Conservation (phyloP, 2,888 invertebrate genomes). For the Aromia moschata region DNA sequence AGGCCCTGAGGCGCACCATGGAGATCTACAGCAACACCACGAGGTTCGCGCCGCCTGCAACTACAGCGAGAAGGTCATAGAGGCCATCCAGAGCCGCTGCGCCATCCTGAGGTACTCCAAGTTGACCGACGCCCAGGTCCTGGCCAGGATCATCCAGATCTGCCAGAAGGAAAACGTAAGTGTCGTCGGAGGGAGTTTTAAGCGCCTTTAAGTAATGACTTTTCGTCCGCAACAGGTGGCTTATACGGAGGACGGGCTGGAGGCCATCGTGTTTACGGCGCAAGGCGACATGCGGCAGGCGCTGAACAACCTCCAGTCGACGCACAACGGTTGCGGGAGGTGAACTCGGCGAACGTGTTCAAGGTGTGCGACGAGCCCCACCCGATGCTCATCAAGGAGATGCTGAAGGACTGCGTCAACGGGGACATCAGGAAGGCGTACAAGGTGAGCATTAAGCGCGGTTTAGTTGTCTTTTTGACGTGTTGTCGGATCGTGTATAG, state of each 20-base stretch:
- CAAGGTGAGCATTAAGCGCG: conserved; percentile 63
- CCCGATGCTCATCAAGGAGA: conserved; percentile 89
- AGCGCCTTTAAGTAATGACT: background rate
- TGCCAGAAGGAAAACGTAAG: conserved; percentile 77
- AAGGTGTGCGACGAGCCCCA: conserved; percentile 99
- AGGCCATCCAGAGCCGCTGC: conserved; percentile 98
- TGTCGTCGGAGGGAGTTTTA: no score
- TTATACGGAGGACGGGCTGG: conserved; percentile 91
- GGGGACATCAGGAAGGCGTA: conserved; percentile 88
- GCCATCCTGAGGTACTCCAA: conserved; percentile 94
- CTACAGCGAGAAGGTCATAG: conserved; percentile 98
- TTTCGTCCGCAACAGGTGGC: conserved; percentile 67
- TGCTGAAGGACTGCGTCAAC: conserved; percentile 84
- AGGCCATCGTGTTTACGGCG: conserved; percentile 96
- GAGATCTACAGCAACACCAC: conserved; percentile 98
- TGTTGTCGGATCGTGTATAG: no score
- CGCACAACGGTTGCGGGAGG: conserved; percentile 89
- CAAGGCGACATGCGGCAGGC: conserved; percentile 99
- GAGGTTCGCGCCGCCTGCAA: conserved; percentile 96
- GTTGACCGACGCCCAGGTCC: conserved; percentile 88
- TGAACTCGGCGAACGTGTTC: conserved; percentile 95
- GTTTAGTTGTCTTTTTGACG: no score
- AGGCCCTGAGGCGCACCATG: conserved; percentile 97
- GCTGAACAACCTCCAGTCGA: conserved; percentile 96
- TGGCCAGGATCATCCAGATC: conserved; percentile 81